phyloP scores from a whole-genome alignment of 2,888 invertebrate genomes.

The Glyphotaelius pellucidus region DNA sequence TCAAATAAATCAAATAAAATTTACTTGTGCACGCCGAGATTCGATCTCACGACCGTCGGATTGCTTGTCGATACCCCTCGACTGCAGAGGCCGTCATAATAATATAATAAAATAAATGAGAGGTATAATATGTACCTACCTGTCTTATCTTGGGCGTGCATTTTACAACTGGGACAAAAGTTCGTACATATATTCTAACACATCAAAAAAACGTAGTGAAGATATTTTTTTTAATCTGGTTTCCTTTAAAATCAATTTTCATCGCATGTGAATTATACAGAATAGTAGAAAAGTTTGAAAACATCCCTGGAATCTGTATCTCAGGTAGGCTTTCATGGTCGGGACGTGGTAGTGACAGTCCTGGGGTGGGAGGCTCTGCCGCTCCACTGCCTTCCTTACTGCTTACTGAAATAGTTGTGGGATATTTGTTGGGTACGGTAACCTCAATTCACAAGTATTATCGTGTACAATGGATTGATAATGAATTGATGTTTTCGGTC shows the following conservation, averaged over 20 bases:
- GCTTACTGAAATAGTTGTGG: neutral
- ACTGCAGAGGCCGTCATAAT: too few species aligned
- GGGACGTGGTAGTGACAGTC: conserved; percentile 56
- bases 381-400: conserved; percentile 16
- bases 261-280: neutral
- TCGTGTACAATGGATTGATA: neutral
- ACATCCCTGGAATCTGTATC: conserved; percentile 39
- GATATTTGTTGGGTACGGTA: neutral
- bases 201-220: neutral
- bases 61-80: too few species aligned
- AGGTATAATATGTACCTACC: too few species aligned
- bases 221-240: neutral
- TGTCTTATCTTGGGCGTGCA: too few species aligned
- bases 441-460: neutral
- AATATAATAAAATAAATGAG: too few species aligned
- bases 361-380: conserved; percentile 6
- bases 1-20: too few species aligned
- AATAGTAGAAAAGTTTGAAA: conserved; percentile 23
- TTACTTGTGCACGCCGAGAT: too few species aligned
- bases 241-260: neutral
- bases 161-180: neutral
- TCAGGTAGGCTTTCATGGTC: conserved; percentile 46
- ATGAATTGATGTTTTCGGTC: neutral
- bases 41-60: too few species aligned
- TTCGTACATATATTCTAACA: neutral